Base-by-base conservation (phyloP, 2,888 invertebrate species). In the Stratiomys singularior region DNA sequence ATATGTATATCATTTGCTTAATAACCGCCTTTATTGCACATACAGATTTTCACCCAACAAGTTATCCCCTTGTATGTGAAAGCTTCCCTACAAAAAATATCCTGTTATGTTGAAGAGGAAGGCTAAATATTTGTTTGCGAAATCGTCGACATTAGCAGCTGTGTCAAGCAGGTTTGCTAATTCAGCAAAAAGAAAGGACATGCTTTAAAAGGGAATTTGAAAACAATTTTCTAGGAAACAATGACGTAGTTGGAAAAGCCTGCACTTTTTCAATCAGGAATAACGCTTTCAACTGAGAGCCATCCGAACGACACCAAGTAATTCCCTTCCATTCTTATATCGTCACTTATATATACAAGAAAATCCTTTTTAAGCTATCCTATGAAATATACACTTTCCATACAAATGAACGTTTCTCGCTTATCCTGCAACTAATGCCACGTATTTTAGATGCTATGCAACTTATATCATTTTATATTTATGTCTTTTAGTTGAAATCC, bases 41-140 rank as follows among this genome's bases (percentile, higher is more conserved):
- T 37, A 18, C 18, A 66, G 66, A 66, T 15, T 37, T 66, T 37
- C 27, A 66, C n/a, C n/a, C n/a, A 37, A 30, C 37, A 66, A 66
- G 15, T 3, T 37, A 37, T n/a, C 66, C 25, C 64, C 30, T 37
- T 5, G 37, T 18, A 37, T 18, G 52, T 15, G 52, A 7, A 13
- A 7, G 18, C 18, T 23, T 7, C 60, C 23, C 21, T 25, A 23
- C 2, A 23, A 23, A 18, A 25, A 60, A 23, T 3, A 25, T 25
- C 11, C 7, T 60, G 13, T 60, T 25, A 11, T 60, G 13, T 21
- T 21, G 7, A 21, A 67, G 21, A 18, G 47, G 47, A 44, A 69
- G 47, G 46, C 69, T 44, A 18, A 69, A 47, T 69, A 69, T 69
- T 69, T 69, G 69, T 47, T 47, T 69, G 21, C 44, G 47, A 46